Evolutionary conservation across 2,797 vertebrate species (phyloP).

Genomic region (Anguilla megastoma): DNA sequence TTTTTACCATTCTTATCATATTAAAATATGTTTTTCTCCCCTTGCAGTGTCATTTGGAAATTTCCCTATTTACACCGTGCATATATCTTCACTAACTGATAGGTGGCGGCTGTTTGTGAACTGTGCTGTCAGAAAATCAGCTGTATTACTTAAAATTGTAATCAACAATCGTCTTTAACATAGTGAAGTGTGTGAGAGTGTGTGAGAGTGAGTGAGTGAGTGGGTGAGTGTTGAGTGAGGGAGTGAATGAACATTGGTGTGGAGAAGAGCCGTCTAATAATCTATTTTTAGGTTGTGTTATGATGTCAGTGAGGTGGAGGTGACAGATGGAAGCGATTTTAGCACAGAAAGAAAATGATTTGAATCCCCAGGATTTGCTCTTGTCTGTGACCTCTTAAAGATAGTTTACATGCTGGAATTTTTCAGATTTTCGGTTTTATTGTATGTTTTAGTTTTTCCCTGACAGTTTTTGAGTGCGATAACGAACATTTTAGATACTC

Average conservation of each 20-base stretch:
- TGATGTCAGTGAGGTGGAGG: background rate
- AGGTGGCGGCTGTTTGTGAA: background rate
- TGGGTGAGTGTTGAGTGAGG: too few relatives aligned
- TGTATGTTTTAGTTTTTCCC: background rate
- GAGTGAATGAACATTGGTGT: background rate
- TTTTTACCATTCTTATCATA: background rate
- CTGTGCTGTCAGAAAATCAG: background rate
- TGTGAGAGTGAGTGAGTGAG: background rate
- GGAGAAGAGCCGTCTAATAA: background rate
- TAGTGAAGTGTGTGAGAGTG: background rate
- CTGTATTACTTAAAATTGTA: background rate
- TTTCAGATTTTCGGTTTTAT: background rate
- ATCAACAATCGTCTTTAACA: background rate
- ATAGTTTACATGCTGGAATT: background rate
- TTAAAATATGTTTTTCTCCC: background rate
- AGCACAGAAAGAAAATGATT: background rate
- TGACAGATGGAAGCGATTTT: constrained; percentile 11
- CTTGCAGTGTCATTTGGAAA: background rate
- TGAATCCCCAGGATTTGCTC: background rate
- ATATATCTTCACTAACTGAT: background rate
- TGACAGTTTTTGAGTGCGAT: background rate
- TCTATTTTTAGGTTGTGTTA: background rate
- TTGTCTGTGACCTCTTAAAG: background rate
- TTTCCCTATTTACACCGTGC: background rate
- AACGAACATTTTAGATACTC: background rate